Percentiles rank a stretch among this genome's conserved stretches.
These are phyloP conservation scores for Ctenopoma multispine DNA, from an alignment of 2,797 vertebrate genomes.

Conservation along the genomic window DNA sequence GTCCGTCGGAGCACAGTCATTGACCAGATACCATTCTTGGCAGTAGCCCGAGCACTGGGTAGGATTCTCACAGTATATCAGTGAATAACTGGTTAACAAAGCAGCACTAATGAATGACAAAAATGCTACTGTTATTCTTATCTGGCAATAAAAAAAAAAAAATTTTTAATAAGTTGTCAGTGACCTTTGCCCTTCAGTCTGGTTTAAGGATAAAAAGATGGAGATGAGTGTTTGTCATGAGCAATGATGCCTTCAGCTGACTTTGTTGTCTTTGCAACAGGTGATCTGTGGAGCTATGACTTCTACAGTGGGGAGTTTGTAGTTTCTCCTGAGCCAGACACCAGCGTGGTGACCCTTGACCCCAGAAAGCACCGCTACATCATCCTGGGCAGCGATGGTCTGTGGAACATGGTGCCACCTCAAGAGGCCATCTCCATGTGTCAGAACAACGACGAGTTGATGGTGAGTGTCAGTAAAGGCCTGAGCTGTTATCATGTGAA, in stretches of 20 bases:
- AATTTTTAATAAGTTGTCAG: too few species aligned
- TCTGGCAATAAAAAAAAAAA: not conserved
- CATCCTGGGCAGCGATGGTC: slow-evolving; percentile 93
- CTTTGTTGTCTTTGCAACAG: slow-evolving; percentile 65
- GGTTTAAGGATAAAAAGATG: not conserved
- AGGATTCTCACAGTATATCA: slow-evolving; percentile 51
- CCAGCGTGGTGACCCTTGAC: slow-evolving; percentile 92
- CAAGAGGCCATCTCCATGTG: slow-evolving; percentile 96
- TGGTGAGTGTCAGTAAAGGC: slow-evolving; percentile 80
- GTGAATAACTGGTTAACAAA: not conserved
- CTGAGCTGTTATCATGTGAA: not conserved
- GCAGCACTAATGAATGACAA: not conserved
- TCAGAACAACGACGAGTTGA: slow-evolving; percentile 92
- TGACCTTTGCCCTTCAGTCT: not conserved
- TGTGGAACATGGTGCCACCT: slow-evolving; percentile 98
- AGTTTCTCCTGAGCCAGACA: slow-evolving; percentile 96
- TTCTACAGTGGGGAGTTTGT: slow-evolving; percentile 98
- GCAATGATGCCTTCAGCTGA: not conserved
- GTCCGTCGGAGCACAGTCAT: slow-evolving; percentile 96
- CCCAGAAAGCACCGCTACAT: slow-evolving; percentile 93
- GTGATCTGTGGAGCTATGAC: slow-evolving; percentile 96
- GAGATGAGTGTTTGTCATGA: not conserved
- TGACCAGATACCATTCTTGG: slow-evolving; percentile 97
- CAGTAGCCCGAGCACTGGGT: slow-evolving; percentile 96
- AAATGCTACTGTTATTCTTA: not conserved